Evolutionary conservation across 2,113 vertebrate species (phyloP).

Genomic region (Trochalopteron elliotii): DNA sequence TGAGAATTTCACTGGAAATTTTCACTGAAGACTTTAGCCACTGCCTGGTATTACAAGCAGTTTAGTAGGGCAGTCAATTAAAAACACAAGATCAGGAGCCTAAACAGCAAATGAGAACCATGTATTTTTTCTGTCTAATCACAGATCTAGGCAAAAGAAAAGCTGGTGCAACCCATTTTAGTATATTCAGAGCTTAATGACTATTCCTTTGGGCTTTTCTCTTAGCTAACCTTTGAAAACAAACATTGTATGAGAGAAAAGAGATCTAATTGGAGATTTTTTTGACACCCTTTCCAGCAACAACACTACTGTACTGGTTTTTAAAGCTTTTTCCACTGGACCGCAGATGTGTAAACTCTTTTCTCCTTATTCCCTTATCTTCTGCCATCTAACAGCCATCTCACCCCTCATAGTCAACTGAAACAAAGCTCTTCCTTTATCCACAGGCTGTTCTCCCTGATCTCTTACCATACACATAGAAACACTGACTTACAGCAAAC

Average conservation of each 20-base stretch:
- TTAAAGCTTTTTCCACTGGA: neutral
- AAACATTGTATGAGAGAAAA: neutral
- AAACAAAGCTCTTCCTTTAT: neutral
- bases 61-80: neutral
- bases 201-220: neutral
- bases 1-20: neutral
- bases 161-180: neutral
- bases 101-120: neutral
- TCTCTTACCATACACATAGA: neutral
- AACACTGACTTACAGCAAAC: neutral
- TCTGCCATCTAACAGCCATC: neutral
- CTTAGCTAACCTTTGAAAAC: neutral
- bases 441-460: neutral
- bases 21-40: neutral
- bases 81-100: neutral
- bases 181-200: neutral
- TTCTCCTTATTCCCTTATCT: neutral
- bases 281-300: neutral
- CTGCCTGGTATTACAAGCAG: neutral
- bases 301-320: neutral
- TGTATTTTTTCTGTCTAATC: neutral
- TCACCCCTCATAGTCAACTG: neutral
- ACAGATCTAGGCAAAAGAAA: neutral
- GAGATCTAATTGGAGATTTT: neutral
- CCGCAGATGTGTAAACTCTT: neutral